Base-by-base conservation (phyloP, 1,140 invertebrate species). In the Bathynomus jamesi region DNA sequence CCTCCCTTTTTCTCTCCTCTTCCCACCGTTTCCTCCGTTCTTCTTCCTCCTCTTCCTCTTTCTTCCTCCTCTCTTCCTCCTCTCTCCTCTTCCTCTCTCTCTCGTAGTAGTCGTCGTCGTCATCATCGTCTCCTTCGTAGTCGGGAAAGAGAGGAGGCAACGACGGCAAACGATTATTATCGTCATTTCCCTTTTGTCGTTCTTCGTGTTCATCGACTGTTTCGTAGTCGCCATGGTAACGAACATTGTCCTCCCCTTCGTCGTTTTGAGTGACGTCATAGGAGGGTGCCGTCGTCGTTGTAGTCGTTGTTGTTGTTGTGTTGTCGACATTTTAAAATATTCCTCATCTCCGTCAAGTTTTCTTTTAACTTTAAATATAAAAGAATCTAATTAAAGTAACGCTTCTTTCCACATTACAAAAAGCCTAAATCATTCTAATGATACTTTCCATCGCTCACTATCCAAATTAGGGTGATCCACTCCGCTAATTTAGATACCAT, bases 161-260 rank as follows among this genome's bases (percentile, higher is more conserved):
- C 24, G 30, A 40, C 28, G 73, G 73, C 21, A 74, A 27, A 21
- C 29, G 24, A 17, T 25, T 21, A 10, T 64, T 65, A 28, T 10
- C 46, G 10, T 61, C 17, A n/a, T 29, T 32, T 25, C 25, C 68
- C 4, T 17, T n/a, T 25, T 66, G 46, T 8, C 70, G 81, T 60
- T 77, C 78, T 71, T 80, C 81, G 74, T 84, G 82, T 24, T 81
- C 80, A 67, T 84, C 83, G 13, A 85, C 82, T 21, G 82, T 80
- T 78, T 84, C 84, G 72, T 78, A 79, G 76, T 86, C 84, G 4
- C 82, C 84, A 30, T 82, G 76, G 75, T 82, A 84, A 28, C 60
- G 28, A 4, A 73, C 30, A 0, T 7, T 63, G 31, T 63, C 69
- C 27, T 70, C 53, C 32, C 30, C 60, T 5, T 46, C 66, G 61